Conservation (phyloP, 2,797 vertebrate species). For the Loris lydekkerianus region DNA sequence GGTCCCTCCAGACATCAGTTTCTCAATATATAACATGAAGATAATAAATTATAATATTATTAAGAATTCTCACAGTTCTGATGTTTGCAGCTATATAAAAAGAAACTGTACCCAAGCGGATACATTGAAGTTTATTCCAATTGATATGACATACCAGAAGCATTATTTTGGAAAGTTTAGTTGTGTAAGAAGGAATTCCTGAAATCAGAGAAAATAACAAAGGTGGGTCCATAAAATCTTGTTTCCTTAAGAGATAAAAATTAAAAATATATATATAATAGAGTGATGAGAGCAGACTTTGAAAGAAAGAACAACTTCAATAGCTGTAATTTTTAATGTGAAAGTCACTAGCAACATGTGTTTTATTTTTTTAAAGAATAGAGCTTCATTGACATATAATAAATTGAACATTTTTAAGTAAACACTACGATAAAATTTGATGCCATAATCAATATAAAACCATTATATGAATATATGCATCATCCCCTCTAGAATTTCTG, state of each 20-base stretch:
- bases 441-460: background rate
- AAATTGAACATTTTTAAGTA: background rate
- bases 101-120: background rate
- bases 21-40: background rate
- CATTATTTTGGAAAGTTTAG: background rate
- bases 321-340: background rate
- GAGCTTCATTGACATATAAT: background rate
- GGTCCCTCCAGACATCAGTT: background rate
- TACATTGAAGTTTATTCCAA: background rate
- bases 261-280: background rate
- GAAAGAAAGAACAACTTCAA: background rate
- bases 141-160: background rate
- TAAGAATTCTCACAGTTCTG: background rate
- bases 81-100: background rate
- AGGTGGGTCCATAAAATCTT: background rate
- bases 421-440: background rate
- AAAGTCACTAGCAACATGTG: background rate
- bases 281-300: background rate
- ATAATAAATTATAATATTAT: background rate
- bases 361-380: background rate
- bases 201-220: background rate
- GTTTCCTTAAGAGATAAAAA: background rate
- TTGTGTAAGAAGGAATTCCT: background rate
- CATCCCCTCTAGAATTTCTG: rapidly evolving
- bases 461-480: background rate